These are phyloP conservation scores for Rhysida immarginata DNA, from an alignment of 1,140 invertebrate species.

Conservation along the genomic window DNA sequence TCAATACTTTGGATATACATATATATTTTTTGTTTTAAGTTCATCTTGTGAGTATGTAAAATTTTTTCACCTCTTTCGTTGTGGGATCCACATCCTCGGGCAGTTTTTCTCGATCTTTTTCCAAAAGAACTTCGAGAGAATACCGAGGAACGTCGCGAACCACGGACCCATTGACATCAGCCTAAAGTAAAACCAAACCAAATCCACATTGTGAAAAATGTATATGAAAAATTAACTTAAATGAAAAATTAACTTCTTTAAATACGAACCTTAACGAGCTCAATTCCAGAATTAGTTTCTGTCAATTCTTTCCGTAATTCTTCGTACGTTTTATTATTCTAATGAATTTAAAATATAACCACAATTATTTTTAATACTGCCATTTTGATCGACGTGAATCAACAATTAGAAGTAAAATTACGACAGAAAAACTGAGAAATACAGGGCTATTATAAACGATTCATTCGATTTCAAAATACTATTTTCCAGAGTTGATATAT, in stretches of 20 bases:
- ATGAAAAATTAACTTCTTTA: slow-evolving; percentile 29
- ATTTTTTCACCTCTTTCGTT: slow-evolving; percentile 51
- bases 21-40: not conserved
- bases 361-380: not conserved
- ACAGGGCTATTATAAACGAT: not conserved
- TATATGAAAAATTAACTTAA: slow-evolving; percentile 29
- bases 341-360: not conserved
- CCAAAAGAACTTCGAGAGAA: slow-evolving; percentile 50
- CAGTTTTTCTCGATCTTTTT: slow-evolving; percentile 54
- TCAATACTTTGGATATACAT: not conserved
- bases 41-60: not conserved
- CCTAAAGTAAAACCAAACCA: slow-evolving; percentile 42
- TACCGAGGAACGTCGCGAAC: slow-evolving; percentile 30
- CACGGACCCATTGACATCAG: slow-evolving; percentile 41
- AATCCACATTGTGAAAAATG: slow-evolving; percentile 32
- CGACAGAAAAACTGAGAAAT: not conserved
- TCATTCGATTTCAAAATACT: slow-evolving; percentile 9
- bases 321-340: slow-evolving; percentile 14
- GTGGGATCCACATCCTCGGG: slow-evolving; percentile 64
- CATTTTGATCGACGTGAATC: not conserved
- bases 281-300: slow-evolving; percentile 15
- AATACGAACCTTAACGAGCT: slow-evolving; percentile 33
- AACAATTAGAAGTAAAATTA: not conserved
- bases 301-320: slow-evolving; percentile 23
- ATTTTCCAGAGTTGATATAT: too few species aligned